Evolutionary conservation across 1,140 invertebrate genomes (phyloP).

Genomic region (Drosophila ogumai): DNA sequence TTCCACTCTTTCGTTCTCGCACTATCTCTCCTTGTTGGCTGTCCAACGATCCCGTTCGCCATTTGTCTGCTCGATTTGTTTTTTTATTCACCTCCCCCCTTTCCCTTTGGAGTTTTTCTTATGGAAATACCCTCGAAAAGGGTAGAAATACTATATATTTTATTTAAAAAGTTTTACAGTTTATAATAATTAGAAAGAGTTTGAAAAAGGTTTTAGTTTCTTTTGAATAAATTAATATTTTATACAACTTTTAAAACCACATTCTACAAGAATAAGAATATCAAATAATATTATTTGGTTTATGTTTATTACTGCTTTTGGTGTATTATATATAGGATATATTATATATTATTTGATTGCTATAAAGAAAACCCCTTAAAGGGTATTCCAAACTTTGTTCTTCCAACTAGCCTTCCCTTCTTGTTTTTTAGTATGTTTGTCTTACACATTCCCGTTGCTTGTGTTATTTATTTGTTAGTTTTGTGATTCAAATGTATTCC

Average conservation of each 20-base stretch:
- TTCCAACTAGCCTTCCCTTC: not conserved
- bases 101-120: not conserved
- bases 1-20: constrained; percentile 6
- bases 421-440: constrained; percentile 59
- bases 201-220: not conserved
- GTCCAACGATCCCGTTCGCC: constrained; percentile 43
- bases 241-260: too few species aligned
- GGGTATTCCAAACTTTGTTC: not conserved
- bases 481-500: constrained; percentile 81
- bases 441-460: constrained; percentile 71
- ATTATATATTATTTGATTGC: too few species aligned
- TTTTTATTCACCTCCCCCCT: not conserved
- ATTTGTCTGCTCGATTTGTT: constrained; percentile 53
- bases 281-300: too few species aligned
- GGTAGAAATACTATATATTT: not conserved
- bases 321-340: too few species aligned
- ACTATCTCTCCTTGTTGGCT: constrained; percentile 19
- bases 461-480: constrained; percentile 83
- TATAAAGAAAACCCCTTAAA: not conserved
- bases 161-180: not conserved
- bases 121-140: not conserved
- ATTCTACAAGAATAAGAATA: too few species aligned
- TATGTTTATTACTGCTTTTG: too few species aligned
- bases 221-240: too few species aligned
- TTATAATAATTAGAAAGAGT: not conserved